phyloP scores from a whole-genome alignment of 64 coral and sea anemone genomes.

The Anthopleura sola region DNA sequence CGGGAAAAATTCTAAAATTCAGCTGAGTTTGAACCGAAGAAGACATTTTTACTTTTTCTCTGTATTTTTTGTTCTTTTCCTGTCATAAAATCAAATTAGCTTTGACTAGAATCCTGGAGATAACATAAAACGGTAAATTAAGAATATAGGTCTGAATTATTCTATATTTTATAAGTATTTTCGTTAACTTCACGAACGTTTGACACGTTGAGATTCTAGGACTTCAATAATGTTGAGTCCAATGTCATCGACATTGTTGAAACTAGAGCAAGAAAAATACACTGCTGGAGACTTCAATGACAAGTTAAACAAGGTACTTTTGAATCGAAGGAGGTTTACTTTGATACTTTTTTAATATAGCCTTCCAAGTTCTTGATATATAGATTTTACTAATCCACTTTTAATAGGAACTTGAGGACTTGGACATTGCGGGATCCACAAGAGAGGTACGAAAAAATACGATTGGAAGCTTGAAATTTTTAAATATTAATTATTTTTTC shows the following conservation, averaged over 20 bases:
- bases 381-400: neutral
- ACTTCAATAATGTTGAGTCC: neutral
- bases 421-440: neutral
- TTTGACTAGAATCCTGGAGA: too few relatives aligned
- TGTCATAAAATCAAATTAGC: neutral
- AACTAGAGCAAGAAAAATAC: constrained; percentile 1
- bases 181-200: neutral
- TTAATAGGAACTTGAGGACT: neutral
- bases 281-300: neutral
- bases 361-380: neutral
- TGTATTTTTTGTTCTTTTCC: neutral
- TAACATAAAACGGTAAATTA: too few relatives aligned
- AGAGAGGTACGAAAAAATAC: neutral
- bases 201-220: neutral
- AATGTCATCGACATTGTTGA: neutral
- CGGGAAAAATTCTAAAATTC: constrained; percentile 1
- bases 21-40: neutral
- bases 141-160: too few relatives aligned
- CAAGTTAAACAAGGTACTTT: neutral
- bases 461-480: too few relatives aligned
- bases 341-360: neutral
- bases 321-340: neutral
- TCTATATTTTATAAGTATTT: too few relatives aligned
- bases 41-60: neutral
- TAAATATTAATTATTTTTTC: neutral